These are phyloP conservation scores for Spilarctia lutea DNA, from an alignment of 2,888 invertebrate genomes.

Conservation along the genomic window DNA sequence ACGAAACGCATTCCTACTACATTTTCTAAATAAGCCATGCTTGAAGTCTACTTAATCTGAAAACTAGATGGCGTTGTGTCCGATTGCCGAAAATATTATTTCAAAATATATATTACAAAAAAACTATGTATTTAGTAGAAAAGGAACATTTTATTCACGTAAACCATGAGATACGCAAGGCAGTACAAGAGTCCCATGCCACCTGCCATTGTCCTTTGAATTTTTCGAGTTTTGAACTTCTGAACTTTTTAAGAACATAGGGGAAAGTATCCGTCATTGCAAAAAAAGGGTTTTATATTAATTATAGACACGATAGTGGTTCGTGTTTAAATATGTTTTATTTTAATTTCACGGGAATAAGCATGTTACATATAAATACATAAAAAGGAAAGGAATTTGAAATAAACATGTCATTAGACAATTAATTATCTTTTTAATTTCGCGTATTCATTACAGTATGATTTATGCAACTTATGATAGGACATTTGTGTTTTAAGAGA, in stretches of 20 bases:
- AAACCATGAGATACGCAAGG: too few species aligned
- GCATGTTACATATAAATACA: not conserved
- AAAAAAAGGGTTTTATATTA: not conserved
- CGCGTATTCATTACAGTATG: not conserved
- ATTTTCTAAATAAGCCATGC: too few species aligned
- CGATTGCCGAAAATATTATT: too few species aligned
- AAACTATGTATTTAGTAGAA: too few species aligned
- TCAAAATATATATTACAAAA: too few species aligned
- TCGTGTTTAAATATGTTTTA: not conserved
- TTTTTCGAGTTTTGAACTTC: not conserved
- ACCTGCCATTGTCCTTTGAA: not conserved
- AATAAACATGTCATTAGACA: not conserved
- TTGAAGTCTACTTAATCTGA: too few species aligned
- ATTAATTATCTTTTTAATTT: not conserved
- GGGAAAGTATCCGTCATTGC: not conserved
- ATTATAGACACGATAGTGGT: not conserved
- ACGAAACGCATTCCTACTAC: too few species aligned
- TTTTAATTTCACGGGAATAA: too few species aligned
- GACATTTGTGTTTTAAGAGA: constrained; percentile 24
- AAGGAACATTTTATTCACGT: too few species aligned
- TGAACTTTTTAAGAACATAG: not conserved
- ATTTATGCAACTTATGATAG: constrained; percentile 14
- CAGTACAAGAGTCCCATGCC: too few species aligned
- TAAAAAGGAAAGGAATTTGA: not conserved
- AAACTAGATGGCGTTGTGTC: too few species aligned